Evolutionary conservation across 2,888 invertebrate species (phyloP), one percentile per base, ranked within the genome.

Genomic region (Drosophila nr. fundita): DNA sequence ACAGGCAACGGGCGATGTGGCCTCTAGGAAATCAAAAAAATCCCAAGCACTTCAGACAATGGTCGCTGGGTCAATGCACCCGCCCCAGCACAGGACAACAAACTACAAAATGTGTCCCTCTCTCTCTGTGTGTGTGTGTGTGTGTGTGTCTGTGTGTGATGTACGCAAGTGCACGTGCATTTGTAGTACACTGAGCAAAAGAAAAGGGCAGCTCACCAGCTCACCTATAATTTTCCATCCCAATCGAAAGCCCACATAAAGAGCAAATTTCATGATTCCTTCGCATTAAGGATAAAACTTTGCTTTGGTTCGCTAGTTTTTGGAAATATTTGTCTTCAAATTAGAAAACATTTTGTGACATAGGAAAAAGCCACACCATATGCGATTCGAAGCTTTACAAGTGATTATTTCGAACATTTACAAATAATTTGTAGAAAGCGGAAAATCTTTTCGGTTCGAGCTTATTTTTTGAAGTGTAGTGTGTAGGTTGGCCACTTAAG

Each of bases 41-140:
- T 54, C 64, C 62, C 69, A 73, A 67, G 50, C 79, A 82, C 67
- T 83, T 68, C 64, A 71, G 59, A 68, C 64, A 59, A 71, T 71
- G 69, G 55, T 49, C 52, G 42, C 21, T 58, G 59, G 83, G 87
- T 83, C 87, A 83, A 73, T 67, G 83, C 70, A 75, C 89, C 48
- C n/a, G 57, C 27, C 49, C 38, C 13, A 53, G 53, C 50, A 38
- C 71, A 75, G 87, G 70, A 78, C 74, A 78, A 80, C 67, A 71
- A 78, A 86, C 78, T 62, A 45, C 30, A 53, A n/a, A 45, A 38
- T 55, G 55, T 27, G 13, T 45, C 45, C 45, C 45, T 45, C 24
- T 21, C 10, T n/a, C 10, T n/a, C n/a, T n/a, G n/a, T n/a, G n/a
- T 11, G 0, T 13, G 13, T 30, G n/a, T 24, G 52, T 4, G 4